These are phyloP conservation scores for Nymphalis urticae DNA, from an alignment of 2,888 invertebrate genomes.

Conservation along the genomic window DNA sequence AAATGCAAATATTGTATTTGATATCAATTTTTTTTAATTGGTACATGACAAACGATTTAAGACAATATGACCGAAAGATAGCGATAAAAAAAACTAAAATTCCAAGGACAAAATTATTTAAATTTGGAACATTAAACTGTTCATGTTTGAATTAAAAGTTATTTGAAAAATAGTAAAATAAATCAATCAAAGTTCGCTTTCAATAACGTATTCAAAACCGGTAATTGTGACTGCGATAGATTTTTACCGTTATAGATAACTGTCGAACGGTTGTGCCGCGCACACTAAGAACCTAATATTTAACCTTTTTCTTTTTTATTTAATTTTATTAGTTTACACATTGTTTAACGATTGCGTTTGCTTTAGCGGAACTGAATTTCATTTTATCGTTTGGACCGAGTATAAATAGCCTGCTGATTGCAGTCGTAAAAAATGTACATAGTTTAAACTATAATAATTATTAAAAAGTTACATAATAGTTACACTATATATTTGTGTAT, in stretches of 20 bases:
- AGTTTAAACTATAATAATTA: no score
- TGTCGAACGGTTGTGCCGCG: not conserved
- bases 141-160: not conserved
- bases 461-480: no score
- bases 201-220: not conserved
- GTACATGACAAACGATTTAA: no score
- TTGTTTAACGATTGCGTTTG: not conserved
- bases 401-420: not conserved
- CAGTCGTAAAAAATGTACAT: no score
- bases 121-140: no score
- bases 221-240: not conserved
- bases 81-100: no score
- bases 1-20: not conserved
- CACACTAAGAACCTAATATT: not conserved
- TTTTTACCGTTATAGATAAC: not conserved
- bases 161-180: not conserved
- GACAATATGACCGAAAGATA: no score
- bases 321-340: no score
- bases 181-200: slow-evolving; percentile 3
- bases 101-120: no score
- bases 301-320: no score
- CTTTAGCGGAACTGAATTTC: not conserved
- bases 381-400: not conserved
- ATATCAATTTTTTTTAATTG: not conserved
- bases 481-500: no score